Conservation (phyloP, 2,797 vertebrate species). For the Oryzias dopingdopingensis region DNA sequence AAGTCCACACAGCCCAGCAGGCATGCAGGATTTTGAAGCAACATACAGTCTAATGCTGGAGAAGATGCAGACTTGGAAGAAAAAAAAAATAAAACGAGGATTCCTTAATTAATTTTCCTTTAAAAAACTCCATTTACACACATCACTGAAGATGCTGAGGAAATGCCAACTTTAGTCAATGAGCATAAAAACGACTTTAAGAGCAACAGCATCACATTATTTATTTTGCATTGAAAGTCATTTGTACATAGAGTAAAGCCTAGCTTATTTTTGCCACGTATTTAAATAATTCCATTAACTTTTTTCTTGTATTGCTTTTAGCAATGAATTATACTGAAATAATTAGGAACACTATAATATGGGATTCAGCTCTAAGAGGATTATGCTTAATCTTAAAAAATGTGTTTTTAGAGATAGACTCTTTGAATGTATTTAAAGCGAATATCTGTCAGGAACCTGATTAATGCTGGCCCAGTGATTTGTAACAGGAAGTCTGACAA, state of each 20-base stretch:
- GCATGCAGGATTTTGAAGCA: slow-evolving; percentile 35
- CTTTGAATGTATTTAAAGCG: too few species aligned
- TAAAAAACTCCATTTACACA: slow-evolving; percentile 58
- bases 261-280: slow-evolving; percentile 2
- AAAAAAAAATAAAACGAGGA: slow-evolving; percentile 36
- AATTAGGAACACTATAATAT: too few species aligned
- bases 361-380: too few species aligned
- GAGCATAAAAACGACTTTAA: slow-evolving; percentile 31
- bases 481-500: too few species aligned
- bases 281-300: neutral
- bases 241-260: slow-evolving; percentile 14
- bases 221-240: slow-evolving; percentile 15
- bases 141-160: slow-evolving; percentile 34
- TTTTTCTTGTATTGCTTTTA: neutral
- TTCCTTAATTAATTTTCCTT: slow-evolving; percentile 68
- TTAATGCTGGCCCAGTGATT: too few species aligned
- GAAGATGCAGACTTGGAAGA: slow-evolving; percentile 59
- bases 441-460: too few species aligned
- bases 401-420: too few species aligned
- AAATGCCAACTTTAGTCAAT: slow-evolving; percentile 34
- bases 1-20: slow-evolving; percentile 53
- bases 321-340: too few species aligned
- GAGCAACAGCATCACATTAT: slow-evolving; percentile 6
- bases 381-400: too few species aligned
- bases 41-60: slow-evolving; percentile 42